Conservation (phyloP, 1,140 invertebrate genomes). For the Drosophila ercepeae region DNA sequence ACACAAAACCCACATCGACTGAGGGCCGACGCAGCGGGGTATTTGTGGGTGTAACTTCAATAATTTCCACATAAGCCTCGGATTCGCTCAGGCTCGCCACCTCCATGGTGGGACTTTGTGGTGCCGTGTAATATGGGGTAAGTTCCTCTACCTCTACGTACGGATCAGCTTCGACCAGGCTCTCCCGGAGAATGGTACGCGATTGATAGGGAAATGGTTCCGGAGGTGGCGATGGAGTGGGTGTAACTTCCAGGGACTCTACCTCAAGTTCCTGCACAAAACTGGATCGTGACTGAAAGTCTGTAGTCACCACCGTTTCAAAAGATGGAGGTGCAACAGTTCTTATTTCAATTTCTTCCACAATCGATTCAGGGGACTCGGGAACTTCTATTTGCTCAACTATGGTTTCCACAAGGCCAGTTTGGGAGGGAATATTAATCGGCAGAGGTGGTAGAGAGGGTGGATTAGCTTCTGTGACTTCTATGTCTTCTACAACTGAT, state of each 20-base stretch:
- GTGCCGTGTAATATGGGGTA: slow-evolving; percentile 23
- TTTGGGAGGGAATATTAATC: neutral
- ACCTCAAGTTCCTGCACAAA: slow-evolving; percentile 26
- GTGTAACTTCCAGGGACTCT: slow-evolving; percentile 34
- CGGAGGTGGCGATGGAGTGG: slow-evolving; percentile 23
- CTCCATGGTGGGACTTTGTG: slow-evolving; percentile 24
- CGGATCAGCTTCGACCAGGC: slow-evolving; percentile 12
- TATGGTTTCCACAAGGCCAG: slow-evolving; percentile 17
- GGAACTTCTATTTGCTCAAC: slow-evolving; percentile 20
- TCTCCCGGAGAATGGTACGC: slow-evolving; percentile 10
- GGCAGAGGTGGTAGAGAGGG: slow-evolving; percentile 7
- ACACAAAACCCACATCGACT: neutral
- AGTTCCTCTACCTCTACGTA: slow-evolving; percentile 28
- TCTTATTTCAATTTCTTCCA: slow-evolving; percentile 22
- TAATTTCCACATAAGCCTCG: slow-evolving; percentile 31
- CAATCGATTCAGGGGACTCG: slow-evolving; percentile 1
- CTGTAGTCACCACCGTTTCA: slow-evolving; percentile 1
- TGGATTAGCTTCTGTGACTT: slow-evolving; percentile 6
- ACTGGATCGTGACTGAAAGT: slow-evolving; percentile 10
- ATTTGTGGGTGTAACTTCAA: slow-evolving; percentile 19
- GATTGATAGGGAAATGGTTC: slow-evolving; percentile 18
- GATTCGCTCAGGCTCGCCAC: slow-evolving; percentile 7
- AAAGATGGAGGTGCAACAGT: neutral
- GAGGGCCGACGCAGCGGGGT: neutral
- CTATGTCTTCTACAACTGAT: slow-evolving; percentile 17